These are phyloP conservation scores for Epistrophe grossulariae DNA, from an alignment of 2,888 invertebrate genomes.

Conservation along the genomic window DNA sequence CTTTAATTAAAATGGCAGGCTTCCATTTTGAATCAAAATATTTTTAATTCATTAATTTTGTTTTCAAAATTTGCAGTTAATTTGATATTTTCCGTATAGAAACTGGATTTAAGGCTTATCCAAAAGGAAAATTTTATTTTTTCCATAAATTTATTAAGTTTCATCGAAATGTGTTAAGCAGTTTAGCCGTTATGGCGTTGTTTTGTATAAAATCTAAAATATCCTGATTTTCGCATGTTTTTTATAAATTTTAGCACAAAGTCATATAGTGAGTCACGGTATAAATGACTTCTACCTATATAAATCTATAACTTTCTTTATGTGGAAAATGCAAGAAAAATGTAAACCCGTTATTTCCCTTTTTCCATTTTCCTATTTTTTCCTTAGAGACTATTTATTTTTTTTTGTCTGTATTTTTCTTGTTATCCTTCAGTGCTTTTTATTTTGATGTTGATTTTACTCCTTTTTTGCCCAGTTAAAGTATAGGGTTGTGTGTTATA, in stretches of 20 bases:
- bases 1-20: too few relatives aligned
- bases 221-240: neutral
- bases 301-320: conserved; percentile 75
- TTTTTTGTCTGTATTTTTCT: conserved; percentile 36
- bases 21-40: too few relatives aligned
- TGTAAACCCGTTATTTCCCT: conserved; percentile 74
- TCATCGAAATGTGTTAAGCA: too few relatives aligned
- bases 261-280: conserved; percentile 41
- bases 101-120: too few relatives aligned
- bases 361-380: conserved; percentile 56
- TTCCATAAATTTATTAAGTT: too few relatives aligned
- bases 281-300: conserved; percentile 53
- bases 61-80: too few relatives aligned
- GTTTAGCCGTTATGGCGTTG: too few relatives aligned
- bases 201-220: neutral
- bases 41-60: too few relatives aligned
- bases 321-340: conserved; percentile 75
- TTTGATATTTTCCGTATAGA: too few relatives aligned
- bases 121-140: too few relatives aligned
- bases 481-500: conserved; percentile 5
- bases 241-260: neutral
- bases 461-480: conserved; percentile 39
- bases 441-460: conserved; percentile 68
- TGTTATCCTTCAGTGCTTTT: conserved; percentile 70
- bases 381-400: conserved; percentile 53